A percentile compares a stretch with the other conserved stretches of the same genome.
These are phyloP conservation scores for Dinomys branickii DNA, from an alignment of 2,113 vertebrate species.

Conservation along the genomic window DNA sequence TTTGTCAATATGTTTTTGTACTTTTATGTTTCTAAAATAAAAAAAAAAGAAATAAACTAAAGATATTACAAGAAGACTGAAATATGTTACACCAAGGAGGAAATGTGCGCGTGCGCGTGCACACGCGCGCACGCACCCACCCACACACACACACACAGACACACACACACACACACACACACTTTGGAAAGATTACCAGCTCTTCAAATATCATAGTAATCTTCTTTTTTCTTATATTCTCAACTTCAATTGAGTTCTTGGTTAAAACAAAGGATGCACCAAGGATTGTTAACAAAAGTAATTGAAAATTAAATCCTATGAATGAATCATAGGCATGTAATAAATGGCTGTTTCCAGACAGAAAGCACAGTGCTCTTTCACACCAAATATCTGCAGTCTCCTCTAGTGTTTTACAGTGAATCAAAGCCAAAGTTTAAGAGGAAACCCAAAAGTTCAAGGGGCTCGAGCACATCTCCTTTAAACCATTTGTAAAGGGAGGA, in stretches of 20 bases:
- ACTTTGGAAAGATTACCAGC: not conserved
- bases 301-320: not conserved
- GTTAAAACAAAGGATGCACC: not conserved
- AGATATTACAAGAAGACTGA: not conserved
- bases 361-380: not conserved
- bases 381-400: not conserved
- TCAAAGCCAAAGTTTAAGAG: not conserved
- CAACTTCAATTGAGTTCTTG: not conserved
- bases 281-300: not conserved
- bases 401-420: not conserved
- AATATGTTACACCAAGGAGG: not conserved
- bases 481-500: not conserved
- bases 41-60: not conserved
- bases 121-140: too few species aligned
- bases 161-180: not conserved
- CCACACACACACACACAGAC: not conserved
- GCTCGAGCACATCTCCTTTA: not conserved
- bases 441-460: not conserved
- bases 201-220: not conserved
- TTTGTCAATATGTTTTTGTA: too few species aligned
- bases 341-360: not conserved
- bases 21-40: too few species aligned
- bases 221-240: not conserved
- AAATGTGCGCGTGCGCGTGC: too few species aligned
- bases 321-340: not conserved